Evolutionary conservation across 92 coral and sea anemone genomes (phyloP).

Genomic region (Parazoanthus swiftii): DNA sequence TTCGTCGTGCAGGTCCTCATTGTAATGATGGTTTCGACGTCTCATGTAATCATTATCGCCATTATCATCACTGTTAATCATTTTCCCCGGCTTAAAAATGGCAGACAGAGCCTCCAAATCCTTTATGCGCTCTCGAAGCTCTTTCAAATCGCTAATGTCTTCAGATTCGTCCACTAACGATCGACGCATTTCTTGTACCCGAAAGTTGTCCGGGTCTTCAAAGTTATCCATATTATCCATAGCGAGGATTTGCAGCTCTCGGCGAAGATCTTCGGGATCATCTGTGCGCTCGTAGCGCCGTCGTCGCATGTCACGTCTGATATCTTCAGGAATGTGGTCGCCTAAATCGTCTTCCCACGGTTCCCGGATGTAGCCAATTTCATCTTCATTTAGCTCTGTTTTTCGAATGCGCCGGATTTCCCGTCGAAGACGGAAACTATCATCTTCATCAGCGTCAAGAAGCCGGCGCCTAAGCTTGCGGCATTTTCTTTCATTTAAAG

Average conservation of each 20-base stretch:
- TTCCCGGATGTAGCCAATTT: slow-evolving; percentile 51
- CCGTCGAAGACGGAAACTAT: slow-evolving; percentile 64
- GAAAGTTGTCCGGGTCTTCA: slow-evolving; percentile 36
- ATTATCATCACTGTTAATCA: background rate
- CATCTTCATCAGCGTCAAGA: slow-evolving; percentile 46
- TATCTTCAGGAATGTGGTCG: slow-evolving; percentile 59
- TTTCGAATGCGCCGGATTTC: slow-evolving; percentile 79
- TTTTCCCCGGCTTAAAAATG: slow-evolving; percentile 42
- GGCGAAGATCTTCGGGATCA: slow-evolving; percentile 60
- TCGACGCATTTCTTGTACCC: slow-evolving; percentile 55
- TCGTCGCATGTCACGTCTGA: slow-evolving; percentile 65
- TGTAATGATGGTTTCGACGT: background rate
- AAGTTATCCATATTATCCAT: slow-evolving; percentile 43
- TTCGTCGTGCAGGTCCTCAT: background rate
- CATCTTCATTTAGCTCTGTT: slow-evolving; percentile 73
- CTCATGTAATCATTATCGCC: background rate
- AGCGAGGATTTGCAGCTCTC: slow-evolving; percentile 63
- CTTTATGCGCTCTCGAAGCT: slow-evolving; percentile 67
- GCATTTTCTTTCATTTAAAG: slow-evolving; percentile 55
- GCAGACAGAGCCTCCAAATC: slow-evolving; percentile 73
- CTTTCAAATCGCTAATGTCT: slow-evolving; percentile 59
- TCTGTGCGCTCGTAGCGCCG: slow-evolving; percentile 57
- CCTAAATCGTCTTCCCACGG: slow-evolving; percentile 68
- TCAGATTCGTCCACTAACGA: slow-evolving; percentile 65
- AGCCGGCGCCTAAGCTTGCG: slow-evolving; percentile 64